These are phyloP conservation scores for Montipora capricornis DNA, from an alignment of 64 coral and sea anemone genomes.

Conservation along the genomic window DNA sequence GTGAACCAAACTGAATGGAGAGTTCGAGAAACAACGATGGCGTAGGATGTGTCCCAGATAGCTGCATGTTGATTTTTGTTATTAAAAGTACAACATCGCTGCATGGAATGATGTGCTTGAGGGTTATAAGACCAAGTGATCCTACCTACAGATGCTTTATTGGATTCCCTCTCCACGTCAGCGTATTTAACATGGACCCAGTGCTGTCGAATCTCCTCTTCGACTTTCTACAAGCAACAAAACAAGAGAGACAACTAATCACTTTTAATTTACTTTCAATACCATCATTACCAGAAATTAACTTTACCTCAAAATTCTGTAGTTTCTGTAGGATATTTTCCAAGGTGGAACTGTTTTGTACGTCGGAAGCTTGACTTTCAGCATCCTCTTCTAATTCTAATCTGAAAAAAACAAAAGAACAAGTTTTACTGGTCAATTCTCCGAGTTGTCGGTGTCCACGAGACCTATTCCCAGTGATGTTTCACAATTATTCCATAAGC, in stretches of 20 bases:
- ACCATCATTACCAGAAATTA: no score
- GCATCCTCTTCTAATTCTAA: constrained; percentile 49
- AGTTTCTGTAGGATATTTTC: constrained; percentile 76
- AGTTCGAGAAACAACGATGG: no score
- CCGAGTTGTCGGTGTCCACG: no score
- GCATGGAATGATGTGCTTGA: no score
- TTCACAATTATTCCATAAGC: no score
- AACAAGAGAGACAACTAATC: not conserved
- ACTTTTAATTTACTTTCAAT: not conserved
- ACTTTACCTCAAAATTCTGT: constrained; percentile 72
- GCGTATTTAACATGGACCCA: constrained; percentile 63
- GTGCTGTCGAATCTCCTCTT: constrained; percentile 60
- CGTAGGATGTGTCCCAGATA: not conserved
- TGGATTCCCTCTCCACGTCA: constrained; percentile 19
- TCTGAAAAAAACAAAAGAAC: constrained; percentile 20
- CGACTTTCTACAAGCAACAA: constrained; percentile 52
- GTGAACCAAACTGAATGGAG: no score
- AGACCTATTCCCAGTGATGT: no score
- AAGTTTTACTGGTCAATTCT: no score
- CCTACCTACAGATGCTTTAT: not conserved
- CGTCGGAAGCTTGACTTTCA: constrained; percentile 13
- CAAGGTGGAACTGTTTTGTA: constrained; percentile 72
- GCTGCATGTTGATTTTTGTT: not conserved
- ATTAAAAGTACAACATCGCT: no score
- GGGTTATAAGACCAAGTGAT: not conserved